Conservation (phyloP, 2,888 invertebrate species). For the Mesorhabditis belari region DNA sequence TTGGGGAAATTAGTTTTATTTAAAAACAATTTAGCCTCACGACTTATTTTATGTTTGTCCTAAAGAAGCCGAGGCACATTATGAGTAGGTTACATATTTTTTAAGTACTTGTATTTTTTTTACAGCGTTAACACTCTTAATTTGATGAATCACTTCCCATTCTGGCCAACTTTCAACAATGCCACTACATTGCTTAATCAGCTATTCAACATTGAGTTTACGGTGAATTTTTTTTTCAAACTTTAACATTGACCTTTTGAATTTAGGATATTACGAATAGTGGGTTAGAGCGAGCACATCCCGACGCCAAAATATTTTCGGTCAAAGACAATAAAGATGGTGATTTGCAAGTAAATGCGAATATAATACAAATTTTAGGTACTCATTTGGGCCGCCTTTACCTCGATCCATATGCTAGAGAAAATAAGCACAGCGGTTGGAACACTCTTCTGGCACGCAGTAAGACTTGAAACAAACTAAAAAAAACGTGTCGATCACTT, state of each 20-base stretch:
- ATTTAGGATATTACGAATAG: conserved; percentile 35
- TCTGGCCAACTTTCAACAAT: conserved; percentile 51
- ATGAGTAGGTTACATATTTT: conserved; percentile 27
- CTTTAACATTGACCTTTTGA: conserved; percentile 2
- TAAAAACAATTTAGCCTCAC: conserved; percentile 24
- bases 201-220: conserved; percentile 42
- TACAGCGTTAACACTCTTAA: conserved; percentile 43
- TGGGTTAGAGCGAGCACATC: conserved; percentile 40
- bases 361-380: too few relatives aligned
- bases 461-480: conserved; percentile 11
- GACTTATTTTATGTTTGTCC: conserved; percentile 50
- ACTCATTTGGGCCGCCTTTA: conserved; percentile 41
- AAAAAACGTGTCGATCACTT: conserved; percentile 9
- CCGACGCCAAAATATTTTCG: conserved; percentile 41
- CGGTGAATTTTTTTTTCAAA: conserved; percentile 10
- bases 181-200: conserved; percentile 30
- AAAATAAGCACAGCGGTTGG: conserved; percentile 44
- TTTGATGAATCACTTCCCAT: conserved; percentile 51
- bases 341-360: conserved; percentile 4
- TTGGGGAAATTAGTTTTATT: neutral
- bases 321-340: conserved; percentile 41
- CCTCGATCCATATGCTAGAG: conserved; percentile 47
- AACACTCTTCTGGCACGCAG: conserved; percentile 43
- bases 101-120: too few relatives aligned
- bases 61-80: conserved; percentile 47